A percentile compares a stretch with the other conserved stretches of the same genome.
Evolutionary conservation across 1,140 invertebrate species (phyloP).

Genomic region (Saccostrea echinata): DNA sequence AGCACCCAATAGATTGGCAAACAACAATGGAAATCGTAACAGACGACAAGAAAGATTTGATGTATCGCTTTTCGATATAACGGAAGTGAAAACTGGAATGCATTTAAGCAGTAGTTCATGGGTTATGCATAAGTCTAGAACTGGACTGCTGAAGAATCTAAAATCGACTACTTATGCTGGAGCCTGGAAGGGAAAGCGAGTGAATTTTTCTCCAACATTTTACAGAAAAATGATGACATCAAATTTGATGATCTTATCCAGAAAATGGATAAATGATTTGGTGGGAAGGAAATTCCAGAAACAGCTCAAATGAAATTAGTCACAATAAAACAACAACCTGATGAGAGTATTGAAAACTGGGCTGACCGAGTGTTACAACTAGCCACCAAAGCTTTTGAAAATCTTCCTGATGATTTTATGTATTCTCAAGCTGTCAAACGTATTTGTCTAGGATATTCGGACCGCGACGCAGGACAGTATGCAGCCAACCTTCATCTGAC

Average conservation of each 20-base stretch:
- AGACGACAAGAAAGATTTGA: no score
- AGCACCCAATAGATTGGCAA: no score
- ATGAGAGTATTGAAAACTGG: slow-evolving; percentile 47
- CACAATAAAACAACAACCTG: slow-evolving; percentile 16
- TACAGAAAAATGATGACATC: neutral
- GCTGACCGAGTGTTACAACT: slow-evolving; percentile 48
- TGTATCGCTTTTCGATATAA: neutral
- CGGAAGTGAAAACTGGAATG: slow-evolving; percentile 22
- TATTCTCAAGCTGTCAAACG: slow-evolving; percentile 32
- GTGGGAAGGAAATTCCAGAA: slow-evolving; percentile 32
- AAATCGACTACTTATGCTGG: slow-evolving; percentile 46
- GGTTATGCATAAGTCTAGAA: neutral
- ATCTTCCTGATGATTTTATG: slow-evolving; percentile 46
- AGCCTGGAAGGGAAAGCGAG: slow-evolving; percentile 48
- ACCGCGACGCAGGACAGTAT: slow-evolving; percentile 46
- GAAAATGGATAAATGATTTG: slow-evolving; percentile 48
- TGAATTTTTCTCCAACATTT: slow-evolving; percentile 41
- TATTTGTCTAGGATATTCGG: slow-evolving; percentile 40
- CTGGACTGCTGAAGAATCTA: neutral
- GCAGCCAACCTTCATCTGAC: neutral
- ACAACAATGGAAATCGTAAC: no score
- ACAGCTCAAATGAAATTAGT: slow-evolving; percentile 43
- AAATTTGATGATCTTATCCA: neutral
- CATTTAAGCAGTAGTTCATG: slow-evolving; percentile 34
- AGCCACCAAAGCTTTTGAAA: slow-evolving; percentile 29